Evolutionary conservation across 1,140 invertebrate genomes (phyloP), one percentile per base, ranked within the genome.

Genomic region (Temnothorax nylanderi): DNA sequence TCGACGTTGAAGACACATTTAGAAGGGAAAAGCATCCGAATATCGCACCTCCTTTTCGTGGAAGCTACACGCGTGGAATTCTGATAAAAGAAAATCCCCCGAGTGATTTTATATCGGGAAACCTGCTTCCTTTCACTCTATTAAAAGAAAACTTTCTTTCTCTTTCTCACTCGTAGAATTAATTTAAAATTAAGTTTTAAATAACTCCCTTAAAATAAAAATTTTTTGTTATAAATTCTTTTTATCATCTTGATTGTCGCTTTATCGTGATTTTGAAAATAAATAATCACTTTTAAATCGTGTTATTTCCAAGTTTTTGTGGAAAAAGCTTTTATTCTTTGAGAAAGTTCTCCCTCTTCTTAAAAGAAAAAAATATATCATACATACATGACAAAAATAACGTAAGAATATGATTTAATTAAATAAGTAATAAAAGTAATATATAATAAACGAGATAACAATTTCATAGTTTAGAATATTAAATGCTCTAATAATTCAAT

Each of bases 1-100:
- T 84, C 80, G 54, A 74, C 41, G 80, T 74, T 47, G 67, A 74
- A 82, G 67, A 82, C 34, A 60, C 65, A 58, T 71, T 81, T 81
- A 71, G 8, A 32, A 8, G 10, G 16, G 18, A 32, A 34, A 62
- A n/a, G 16, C 64, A 32, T 34, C 65, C 49, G 49, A 81, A 71
- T 56, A 54, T 71, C 64, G 60, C 32, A 32, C 16, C 32, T 34
- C 6, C 11, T 81, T 81, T 58, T 44, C 54, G 37, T 44, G 41
- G 5, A 10, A 56, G 49, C 21, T 44, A 58, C 54, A 41, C 65
- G 78, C 21, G 21, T 32, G 54, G 54, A 84, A 84, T 74, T 32
- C 69, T 49, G 80, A 84, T 84, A 84, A 75, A 82, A 60, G 67
- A 47, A 60, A 75, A 62, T 84, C 10, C 26, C 3, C 51, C 18